Evolutionary conservation across 1,140 invertebrate species (phyloP).

Genomic region (Bombus soroeensis): DNA sequence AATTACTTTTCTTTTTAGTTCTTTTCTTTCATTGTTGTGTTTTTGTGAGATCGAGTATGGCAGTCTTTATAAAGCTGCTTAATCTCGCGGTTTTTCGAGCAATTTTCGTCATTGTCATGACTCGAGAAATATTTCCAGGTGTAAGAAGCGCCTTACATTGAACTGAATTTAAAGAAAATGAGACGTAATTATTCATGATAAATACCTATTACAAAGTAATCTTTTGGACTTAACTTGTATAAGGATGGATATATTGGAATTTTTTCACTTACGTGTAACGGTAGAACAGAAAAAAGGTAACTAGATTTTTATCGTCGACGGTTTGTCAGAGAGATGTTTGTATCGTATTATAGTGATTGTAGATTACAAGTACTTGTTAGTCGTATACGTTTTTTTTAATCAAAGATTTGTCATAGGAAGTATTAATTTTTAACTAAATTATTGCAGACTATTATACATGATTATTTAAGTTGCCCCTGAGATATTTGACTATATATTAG

Average conservation of each 20-base stretch:
- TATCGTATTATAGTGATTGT: constrained; percentile 27
- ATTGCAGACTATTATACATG: constrained; percentile 57
- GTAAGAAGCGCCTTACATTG: constrained; percentile 52
- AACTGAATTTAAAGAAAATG: constrained; percentile 48
- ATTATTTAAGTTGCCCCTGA: constrained; percentile 61
- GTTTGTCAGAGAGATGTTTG: constrained; percentile 38
- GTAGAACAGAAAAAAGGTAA: neutral
- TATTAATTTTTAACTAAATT: constrained; percentile 73
- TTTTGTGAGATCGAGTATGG: neutral
- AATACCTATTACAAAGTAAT: constrained; percentile 32
- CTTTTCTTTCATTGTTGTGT: constrained; percentile 23
- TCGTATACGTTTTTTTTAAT: constrained; percentile 72
- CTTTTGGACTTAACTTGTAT: constrained; percentile 40
- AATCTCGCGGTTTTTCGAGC: constrained; percentile 6
- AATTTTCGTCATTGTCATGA: constrained; percentile 21
- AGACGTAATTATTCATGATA: constrained; percentile 11
- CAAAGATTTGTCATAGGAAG: constrained; percentile 75
- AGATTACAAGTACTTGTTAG: constrained; percentile 62
- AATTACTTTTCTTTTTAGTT: constrained; percentile 24
- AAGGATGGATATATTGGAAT: constrained; percentile 19
- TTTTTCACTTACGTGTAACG: constrained; percentile 33
- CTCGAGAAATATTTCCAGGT: constrained; percentile 34
- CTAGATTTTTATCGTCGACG: constrained; percentile 41
- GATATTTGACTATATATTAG: constrained; percentile 63
- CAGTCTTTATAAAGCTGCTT: constrained; percentile 11